Conservation (phyloP, 2,888 invertebrate genomes). For the Pseudococcus longispinus region DNA sequence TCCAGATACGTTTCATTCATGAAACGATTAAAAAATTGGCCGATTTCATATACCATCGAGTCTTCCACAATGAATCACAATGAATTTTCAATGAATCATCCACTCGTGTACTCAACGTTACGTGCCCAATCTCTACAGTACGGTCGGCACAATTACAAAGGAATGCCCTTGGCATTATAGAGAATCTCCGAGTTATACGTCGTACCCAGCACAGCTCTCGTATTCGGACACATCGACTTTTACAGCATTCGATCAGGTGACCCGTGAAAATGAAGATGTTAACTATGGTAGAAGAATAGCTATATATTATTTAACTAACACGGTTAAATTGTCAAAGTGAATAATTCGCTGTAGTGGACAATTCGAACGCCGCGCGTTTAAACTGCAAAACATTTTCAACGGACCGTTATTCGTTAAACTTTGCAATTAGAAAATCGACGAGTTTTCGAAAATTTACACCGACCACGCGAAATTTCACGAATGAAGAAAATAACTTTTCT, state of each 20-base stretch:
- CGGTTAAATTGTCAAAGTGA: constrained; percentile 26
- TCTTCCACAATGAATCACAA: background rate
- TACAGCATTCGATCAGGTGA: background rate
- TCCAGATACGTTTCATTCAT: background rate
- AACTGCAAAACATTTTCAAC: background rate
- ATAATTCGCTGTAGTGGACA: background rate
- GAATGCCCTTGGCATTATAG: background rate
- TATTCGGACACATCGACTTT: background rate
- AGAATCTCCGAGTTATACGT: background rate
- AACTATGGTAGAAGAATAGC: background rate
- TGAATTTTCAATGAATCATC: background rate
- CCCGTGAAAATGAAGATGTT: constrained; percentile 1
- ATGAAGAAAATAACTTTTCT: constrained; percentile 39
- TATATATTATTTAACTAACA: background rate
- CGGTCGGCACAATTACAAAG: constrained; percentile 2
- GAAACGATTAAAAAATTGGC: background rate
- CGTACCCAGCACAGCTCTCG: background rate
- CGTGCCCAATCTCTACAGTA: background rate
- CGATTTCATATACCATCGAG: background rate
- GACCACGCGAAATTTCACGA: constrained; percentile 13
- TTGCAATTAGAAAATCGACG: constrained; percentile 17
- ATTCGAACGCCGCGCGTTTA: background rate
- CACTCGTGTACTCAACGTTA: background rate
- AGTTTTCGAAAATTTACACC: constrained; percentile 34
- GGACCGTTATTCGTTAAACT: constrained; percentile 7